Evolutionary conservation across 2,888 invertebrate species (phyloP), one percentile per base, ranked within the genome.

Genomic region (Catotricha subobsoleta): DNA sequence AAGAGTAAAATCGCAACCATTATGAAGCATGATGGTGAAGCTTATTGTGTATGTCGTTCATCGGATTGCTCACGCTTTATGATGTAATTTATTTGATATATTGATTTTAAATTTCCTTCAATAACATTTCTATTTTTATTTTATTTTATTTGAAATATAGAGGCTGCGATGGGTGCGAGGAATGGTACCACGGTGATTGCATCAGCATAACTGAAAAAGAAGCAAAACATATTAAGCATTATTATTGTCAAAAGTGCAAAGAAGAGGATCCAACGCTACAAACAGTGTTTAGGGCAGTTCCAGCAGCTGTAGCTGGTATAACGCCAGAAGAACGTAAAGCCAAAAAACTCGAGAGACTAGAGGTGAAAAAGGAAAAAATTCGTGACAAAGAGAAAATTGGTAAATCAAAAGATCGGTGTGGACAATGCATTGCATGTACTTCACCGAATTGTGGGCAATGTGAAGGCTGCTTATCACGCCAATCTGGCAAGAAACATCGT

Each of bases 161-260:
- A 59, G 91, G 87, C 28, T 97, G 97, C 64, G 97, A 97, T 60
- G 75, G 84, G 12, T 97, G 97, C 58, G 91, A 95, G 59, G 94
- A 95, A 62, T 97, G 97, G 95, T 97, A 91, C 56, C 97, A 97
- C 55, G 95, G 95, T 1, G 91, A 94, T 56, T 97, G 95, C 59
- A 92, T 97, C 48, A 86, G 84, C 50, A 87, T 95, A 48, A 91
- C 90, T 0, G 87, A 91, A 58, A 76, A 82, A 50, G 90, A 92
- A 56, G 86, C 95, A 0, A 90, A 88, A 54, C 75, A 80, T 49
- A 95, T 97, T 43, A 86, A 88, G 54, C 86, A 86, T 50, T 97
- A 91, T 55, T 94, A 82, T 57, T 95, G 95, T 59, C 74, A 81
- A 51, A 74, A 77, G 35, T 90, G 88, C 52, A 71, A 76, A 49